Percentiles rank a stretch among this genome's conserved stretches.
Evolutionary conservation across 1,140 invertebrate species (phyloP).

Genomic region (Diorhabda carinulata): DNA sequence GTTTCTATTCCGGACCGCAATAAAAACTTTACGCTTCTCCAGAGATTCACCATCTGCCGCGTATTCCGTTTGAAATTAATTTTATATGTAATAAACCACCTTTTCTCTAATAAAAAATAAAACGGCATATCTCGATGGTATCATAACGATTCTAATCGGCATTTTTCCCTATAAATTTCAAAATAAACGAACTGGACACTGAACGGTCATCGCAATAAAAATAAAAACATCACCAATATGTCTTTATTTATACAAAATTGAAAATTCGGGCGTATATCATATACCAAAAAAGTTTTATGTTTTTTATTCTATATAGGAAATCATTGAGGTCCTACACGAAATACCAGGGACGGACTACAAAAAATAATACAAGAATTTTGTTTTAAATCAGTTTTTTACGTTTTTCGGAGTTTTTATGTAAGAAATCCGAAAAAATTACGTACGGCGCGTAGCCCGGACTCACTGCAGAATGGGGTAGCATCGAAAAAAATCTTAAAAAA

Average conservation of each 20-base stretch:
- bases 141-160: conserved; percentile 2
- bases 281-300: not conserved
- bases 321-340: not conserved
- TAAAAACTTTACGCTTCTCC: not conserved
- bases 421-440: not conserved
- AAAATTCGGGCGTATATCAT: not conserved
- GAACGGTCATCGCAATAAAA: conserved; percentile 2
- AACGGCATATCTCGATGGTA: not conserved
- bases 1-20: not conserved
- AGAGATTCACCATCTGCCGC: not conserved
- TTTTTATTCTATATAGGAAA: not conserved
- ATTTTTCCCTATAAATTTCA: not conserved
- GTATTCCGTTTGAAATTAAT: not conserved
- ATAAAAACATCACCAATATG: not conserved
- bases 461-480: too few relatives aligned
- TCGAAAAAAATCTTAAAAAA: too few relatives aligned
- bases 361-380: too few relatives aligned
- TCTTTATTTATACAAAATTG: conserved; percentile 3
- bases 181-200: not conserved
- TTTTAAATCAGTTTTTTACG: too few relatives aligned
- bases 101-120: not conserved
- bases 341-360: not conserved
- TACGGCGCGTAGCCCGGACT: too few relatives aligned
- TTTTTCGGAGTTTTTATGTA: not conserved
- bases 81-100: conserved; percentile 1